Conservation (phyloP, 2,888 invertebrate genomes). For the Sinelater perroti region DNA sequence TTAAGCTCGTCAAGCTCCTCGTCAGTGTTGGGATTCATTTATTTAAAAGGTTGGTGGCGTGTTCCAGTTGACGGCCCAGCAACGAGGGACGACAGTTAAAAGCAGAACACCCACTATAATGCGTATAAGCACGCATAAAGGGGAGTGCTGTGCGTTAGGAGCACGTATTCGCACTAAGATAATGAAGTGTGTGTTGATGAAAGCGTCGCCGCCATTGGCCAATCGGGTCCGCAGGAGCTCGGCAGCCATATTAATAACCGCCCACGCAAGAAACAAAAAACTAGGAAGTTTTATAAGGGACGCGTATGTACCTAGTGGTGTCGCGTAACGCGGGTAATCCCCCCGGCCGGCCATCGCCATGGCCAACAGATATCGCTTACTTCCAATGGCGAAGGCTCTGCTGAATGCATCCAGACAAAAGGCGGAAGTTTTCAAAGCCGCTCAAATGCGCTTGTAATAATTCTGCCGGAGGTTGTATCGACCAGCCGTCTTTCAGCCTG, state of each 20-base stretch:
- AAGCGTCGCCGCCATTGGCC: slow-evolving; percentile 47
- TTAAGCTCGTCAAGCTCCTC: slow-evolving; percentile 19
- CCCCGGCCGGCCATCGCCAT: slow-evolving; percentile 8
- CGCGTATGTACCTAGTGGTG: slow-evolving; percentile 26
- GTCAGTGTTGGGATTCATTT: slow-evolving; percentile 37
- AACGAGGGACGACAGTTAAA: slow-evolving; percentile 35
- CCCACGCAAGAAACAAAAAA: slow-evolving; percentile 48
- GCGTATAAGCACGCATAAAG: slow-evolving; percentile 40
- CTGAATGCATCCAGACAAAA: slow-evolving; percentile 39
- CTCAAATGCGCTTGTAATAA: not conserved
- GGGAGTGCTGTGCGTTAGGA: slow-evolving; percentile 40
- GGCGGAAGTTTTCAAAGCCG: slow-evolving; percentile 36
- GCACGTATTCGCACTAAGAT: slow-evolving; percentile 45
- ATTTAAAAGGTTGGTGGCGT: slow-evolving; percentile 41
- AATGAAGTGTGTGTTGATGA: slow-evolving; percentile 46
- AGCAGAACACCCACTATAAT: slow-evolving; percentile 39
- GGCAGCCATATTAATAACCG: slow-evolving; percentile 51
- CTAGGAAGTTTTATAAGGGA: slow-evolving; percentile 43
- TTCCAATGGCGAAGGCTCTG: slow-evolving; percentile 29
- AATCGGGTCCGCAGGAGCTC: slow-evolving; percentile 45
- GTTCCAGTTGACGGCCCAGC: slow-evolving; percentile 37
- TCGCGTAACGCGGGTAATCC: slow-evolving; percentile 37
- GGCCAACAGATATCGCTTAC: slow-evolving; percentile 17
- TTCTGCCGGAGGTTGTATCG: not conserved
- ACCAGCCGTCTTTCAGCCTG: not conserved